These are phyloP conservation scores for Pentamera pediparva DNA, from an alignment of 53 echinoderm and acorn worm species.

Conservation along the genomic window DNA sequence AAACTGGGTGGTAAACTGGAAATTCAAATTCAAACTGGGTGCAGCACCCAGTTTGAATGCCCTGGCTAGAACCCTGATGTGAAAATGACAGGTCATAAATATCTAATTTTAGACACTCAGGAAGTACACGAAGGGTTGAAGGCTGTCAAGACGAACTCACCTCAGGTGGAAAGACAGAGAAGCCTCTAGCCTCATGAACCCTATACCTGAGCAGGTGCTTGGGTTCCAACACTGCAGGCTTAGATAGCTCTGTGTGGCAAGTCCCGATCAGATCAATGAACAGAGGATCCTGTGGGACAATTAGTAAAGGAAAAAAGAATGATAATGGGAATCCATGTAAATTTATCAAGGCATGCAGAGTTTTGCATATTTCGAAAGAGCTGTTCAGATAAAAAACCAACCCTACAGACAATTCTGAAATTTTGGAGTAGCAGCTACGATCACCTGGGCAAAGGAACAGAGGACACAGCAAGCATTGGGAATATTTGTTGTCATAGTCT, in stretches of 20 bases:
- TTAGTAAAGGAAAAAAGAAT: not conserved
- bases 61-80: too few relatives aligned
- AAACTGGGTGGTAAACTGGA: too few relatives aligned
- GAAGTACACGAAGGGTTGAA: not conserved
- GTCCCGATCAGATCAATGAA: conserved; percentile 95
- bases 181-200: conserved; percentile 71
- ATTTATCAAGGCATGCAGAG: not conserved
- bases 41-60: too few relatives aligned
- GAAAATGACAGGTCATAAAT: too few relatives aligned
- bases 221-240: conserved; percentile 84
- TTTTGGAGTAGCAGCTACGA: too few relatives aligned
- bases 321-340: not conserved
- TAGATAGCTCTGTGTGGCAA: conserved; percentile 75
- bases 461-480: too few relatives aligned
- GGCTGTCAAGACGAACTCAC: conserved; percentile 23
- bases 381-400: too few relatives aligned
- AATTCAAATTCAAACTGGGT: too few relatives aligned
- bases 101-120: not conserved
- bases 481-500: too few relatives aligned
- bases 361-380: not conserved
- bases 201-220: conserved; percentile 73
- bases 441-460: not conserved
- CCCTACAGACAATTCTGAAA: too few relatives aligned
- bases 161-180: conserved; percentile 96
- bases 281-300: conserved; percentile 63